These are phyloP conservation scores for Steatornis caripensis DNA, from an alignment of 2,113 vertebrate species.

Conservation along the genomic window DNA sequence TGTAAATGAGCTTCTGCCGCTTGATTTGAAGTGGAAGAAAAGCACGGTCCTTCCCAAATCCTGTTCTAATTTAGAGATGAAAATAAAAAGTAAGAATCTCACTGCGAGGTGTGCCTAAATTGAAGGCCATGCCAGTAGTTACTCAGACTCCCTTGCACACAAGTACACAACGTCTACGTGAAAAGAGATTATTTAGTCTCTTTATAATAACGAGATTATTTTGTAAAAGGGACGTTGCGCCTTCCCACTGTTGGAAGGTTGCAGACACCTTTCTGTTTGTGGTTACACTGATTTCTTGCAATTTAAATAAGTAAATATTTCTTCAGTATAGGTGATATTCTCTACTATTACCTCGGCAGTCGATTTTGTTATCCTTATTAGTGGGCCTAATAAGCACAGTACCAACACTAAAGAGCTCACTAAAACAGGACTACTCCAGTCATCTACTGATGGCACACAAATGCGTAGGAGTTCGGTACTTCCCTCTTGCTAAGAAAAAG, in stretches of 20 bases:
- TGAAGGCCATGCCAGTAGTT: neutral
- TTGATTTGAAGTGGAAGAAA: neutral
- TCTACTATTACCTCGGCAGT: neutral
- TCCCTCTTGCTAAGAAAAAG: neutral
- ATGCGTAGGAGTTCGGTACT: neutral
- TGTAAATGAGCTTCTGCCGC: neutral
- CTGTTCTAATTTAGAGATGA: neutral
- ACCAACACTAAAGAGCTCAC: neutral
- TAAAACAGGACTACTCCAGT: neutral
- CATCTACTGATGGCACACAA: neutral
- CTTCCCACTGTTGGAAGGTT: neutral
- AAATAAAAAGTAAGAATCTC: neutral
- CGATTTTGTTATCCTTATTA: neutral
- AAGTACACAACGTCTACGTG: fast-evolving
- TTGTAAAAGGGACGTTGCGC: neutral
- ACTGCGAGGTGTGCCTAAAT: neutral
- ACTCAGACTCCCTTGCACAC: neutral
- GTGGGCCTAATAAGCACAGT: neutral
- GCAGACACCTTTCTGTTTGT: neutral
- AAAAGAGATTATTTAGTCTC: too few relatives aligned
- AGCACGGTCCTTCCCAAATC: neutral
- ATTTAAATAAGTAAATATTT: neutral
- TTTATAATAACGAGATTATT: neutral
- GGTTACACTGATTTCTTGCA: neutral
- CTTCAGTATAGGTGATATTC: neutral